Evolutionary conservation across 1,140 invertebrate species (phyloP).

Genomic region (Heliconius melpomene): DNA sequence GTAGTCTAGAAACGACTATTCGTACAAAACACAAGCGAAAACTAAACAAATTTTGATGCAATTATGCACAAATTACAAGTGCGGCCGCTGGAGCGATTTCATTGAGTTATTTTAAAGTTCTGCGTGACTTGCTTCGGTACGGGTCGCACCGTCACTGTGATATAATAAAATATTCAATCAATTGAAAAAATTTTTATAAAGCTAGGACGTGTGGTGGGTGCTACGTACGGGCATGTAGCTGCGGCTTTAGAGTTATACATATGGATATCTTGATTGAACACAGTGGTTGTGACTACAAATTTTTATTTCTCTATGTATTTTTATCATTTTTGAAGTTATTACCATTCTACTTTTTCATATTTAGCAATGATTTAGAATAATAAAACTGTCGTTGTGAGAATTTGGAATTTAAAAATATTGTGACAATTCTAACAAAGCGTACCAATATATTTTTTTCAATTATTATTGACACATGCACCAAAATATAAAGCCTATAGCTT

Average conservation of each 20-base stretch:
- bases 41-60: conserved; percentile 10
- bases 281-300: not conserved
- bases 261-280: not conserved
- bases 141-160: not conserved
- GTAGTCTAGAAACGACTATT: not conserved
- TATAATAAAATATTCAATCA: conserved; percentile 1
- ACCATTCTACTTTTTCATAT: too few relatives aligned
- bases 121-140: conserved; percentile 18
- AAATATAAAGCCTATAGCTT: not conserved
- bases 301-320: too few relatives aligned
- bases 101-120: conserved; percentile 29
- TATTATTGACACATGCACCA: not conserved
- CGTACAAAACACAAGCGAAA: not conserved
- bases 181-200: not conserved
- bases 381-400: too few relatives aligned
- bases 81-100: conserved; percentile 13
- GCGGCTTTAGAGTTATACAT: not conserved
- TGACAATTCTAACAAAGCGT: too few relatives aligned
- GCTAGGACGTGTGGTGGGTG: not conserved
- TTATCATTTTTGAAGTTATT: too few relatives aligned
- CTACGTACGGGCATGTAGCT: not conserved
- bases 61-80: conserved; percentile 22
- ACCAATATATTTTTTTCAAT: too few relatives aligned
- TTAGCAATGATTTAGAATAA: too few relatives aligned
- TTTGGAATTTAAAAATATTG: too few relatives aligned